Base-by-base conservation (phyloP, 2,888 invertebrate genomes). In the Chironomus tentans region DNA sequence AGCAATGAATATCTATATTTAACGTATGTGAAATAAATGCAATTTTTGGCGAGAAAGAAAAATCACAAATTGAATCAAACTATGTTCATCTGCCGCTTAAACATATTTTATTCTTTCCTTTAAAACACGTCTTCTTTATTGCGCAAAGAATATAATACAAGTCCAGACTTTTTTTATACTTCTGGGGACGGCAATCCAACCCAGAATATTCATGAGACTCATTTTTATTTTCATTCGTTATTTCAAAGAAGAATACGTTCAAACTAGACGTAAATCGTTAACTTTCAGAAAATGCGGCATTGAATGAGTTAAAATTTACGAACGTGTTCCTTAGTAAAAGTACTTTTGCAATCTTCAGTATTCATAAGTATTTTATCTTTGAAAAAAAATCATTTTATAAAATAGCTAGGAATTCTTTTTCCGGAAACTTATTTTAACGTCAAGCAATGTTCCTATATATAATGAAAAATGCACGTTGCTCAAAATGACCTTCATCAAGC, bases 131-230 rank as follows among this genome's bases (percentile, higher is more conserved):
- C 56, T 56, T 15, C 15, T 56, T 56, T 3, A 15, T 56, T 56
- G 56, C 56, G 1, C 10, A 38, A 38, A 38, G 56, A 56, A 18
- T 18, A 56, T 56, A 10, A 38, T 38, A 18, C 18, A 18, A 56
- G 56, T 65, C 65, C 65, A 65, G 65, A 65, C 65, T 65, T 65
- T 65, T n/a, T 65, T 74, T 62, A 72, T 72, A 62, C 74, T 74
- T 65, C 68, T 68, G 74, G 74, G 74, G 74, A 74, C 74, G 74
- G 74, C 12, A 38, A 48, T 62, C 72, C 74, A 74, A 68, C 74
- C 74, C 74, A 74, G 24, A 74, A 74, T 74, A 74, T 74, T 74
- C 74, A 74, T 74, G 74, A 74, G 74, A 22, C 48, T 71, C 28
- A 56, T n/a, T 56, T 56, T 56, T 21, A 56, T 24, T 65, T 65